These are phyloP conservation scores for Acleris laterana DNA, from an alignment of 2,888 invertebrate species.

Conservation along the genomic window DNA sequence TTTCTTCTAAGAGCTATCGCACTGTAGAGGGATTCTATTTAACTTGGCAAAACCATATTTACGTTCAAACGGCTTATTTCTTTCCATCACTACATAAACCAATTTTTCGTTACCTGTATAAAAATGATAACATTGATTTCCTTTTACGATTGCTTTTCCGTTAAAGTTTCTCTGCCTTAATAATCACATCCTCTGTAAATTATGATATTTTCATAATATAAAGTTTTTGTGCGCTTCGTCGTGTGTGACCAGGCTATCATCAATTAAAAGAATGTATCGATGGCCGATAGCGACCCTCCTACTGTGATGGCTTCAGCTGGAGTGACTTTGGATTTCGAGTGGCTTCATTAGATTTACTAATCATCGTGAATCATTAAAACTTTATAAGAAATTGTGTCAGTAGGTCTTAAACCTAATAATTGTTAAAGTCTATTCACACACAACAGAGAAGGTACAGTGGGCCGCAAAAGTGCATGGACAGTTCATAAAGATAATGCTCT, in stretches of 20 bases:
- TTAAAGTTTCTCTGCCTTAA: neutral
- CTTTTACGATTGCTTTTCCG: neutral
- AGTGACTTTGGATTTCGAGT: slow-evolving; percentile 11
- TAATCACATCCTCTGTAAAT: slow-evolving; percentile 19
- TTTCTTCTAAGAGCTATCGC: no score
- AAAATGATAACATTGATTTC: neutral
- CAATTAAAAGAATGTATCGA: slow-evolving; percentile 35
- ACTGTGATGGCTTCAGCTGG: slow-evolving; percentile 23
- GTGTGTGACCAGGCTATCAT: slow-evolving; percentile 46
- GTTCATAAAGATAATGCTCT: no score
- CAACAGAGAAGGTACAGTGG: neutral
- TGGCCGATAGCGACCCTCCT: slow-evolving; percentile 34
- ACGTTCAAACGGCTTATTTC: no score
- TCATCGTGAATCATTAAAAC: slow-evolving; percentile 10
- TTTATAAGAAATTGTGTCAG: no score
- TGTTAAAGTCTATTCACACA: neutral
- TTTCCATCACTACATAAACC: no score
- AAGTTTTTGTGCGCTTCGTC: slow-evolving; percentile 45
- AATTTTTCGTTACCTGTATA: no score
- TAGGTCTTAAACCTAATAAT: no score
- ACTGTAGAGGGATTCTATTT: no score
- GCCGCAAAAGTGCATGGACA: no score
- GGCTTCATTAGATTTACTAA: neutral
- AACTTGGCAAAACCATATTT: no score
- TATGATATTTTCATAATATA: slow-evolving; percentile 35